These are phyloP conservation scores for Cinclus cinclus DNA, from an alignment of 2,113 vertebrate species.

Conservation along the genomic window DNA sequence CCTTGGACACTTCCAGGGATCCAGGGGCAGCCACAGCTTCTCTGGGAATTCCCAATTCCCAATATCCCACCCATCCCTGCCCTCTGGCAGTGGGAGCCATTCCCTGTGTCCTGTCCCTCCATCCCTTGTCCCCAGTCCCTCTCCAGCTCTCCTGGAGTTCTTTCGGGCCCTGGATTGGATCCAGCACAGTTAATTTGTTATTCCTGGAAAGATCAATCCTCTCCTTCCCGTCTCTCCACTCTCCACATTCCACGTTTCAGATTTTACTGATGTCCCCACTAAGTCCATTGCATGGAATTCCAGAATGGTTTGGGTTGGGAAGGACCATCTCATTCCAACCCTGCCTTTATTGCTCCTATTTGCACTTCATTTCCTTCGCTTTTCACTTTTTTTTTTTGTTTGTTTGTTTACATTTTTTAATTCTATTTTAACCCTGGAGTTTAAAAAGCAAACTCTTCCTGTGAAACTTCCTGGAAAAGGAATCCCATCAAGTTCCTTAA, in stretches of 20 bases:
- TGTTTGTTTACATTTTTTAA: background rate
- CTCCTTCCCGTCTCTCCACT: background rate
- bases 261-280: background rate
- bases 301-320: background rate
- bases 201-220: background rate
- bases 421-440: background rate
- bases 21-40: background rate
- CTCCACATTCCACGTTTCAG: background rate
- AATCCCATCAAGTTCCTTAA: rapidly evolving
- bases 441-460: background rate
- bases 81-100: background rate
- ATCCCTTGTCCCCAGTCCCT: background rate
- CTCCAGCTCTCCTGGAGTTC: background rate
- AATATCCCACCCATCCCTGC: background rate
- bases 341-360: background rate
- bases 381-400: background rate
- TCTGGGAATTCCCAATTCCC: background rate
- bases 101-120: background rate
- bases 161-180: background rate
- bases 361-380: background rate
- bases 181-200: background rate
- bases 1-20: background rate
- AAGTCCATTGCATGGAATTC: background rate
- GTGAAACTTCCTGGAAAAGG: background rate
- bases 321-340: background rate